Evolutionary conservation across 2,888 invertebrate genomes (phyloP), one percentile per base, ranked within the genome.

Genomic region (Dolomedes plantarius): DNA sequence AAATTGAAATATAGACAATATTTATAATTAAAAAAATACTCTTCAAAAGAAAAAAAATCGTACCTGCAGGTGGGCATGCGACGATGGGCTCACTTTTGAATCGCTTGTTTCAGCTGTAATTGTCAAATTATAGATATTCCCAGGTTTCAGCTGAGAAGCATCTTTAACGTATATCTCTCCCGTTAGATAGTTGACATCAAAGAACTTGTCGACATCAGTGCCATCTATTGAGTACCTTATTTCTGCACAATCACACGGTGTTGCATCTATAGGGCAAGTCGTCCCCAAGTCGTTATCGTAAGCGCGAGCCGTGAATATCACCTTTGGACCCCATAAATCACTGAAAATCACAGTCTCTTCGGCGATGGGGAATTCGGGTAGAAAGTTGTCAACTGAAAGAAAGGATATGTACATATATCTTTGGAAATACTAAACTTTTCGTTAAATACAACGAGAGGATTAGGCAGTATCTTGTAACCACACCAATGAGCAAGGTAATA

Each of bases 161-260:
- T 88, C 83, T 28, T n/a, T 71, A 32, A 88, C 41, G 50, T 69
- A 87, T 11, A 88, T 69, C 27, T 88, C 88, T 11, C 88, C 88
- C 0, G 87, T 81, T 28, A 75, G 68, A n/a, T 67, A 73, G 72
- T 88, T 79, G 31, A 88, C 75, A 28, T 32, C 64, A 56, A 88
- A 88, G 11, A 87, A 32, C 7, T 65, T 65, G 32, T 86, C 77
- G 0, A 56, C 78, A 2, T 29, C 50, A 3, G 56, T 77, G 7
- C n/a, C n/a, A n/a, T n/a, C n/a, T n/a, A 88, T 27, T 28, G 64
- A 68, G 28, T 88, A 88, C 6, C 56, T 28, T 11, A 74, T 81
- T 11, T 83, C 68, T 1, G 81, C 86, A 31, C 88, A 88, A 16
- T 77, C 72, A 39, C 88, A 88, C 29, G 76, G 50, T 41, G 69